Percentiles rank a stretch among this genome's conserved stretches.
Conservation (phyloP, 2,888 invertebrate genomes). For the Anticlea derivata region DNA sequence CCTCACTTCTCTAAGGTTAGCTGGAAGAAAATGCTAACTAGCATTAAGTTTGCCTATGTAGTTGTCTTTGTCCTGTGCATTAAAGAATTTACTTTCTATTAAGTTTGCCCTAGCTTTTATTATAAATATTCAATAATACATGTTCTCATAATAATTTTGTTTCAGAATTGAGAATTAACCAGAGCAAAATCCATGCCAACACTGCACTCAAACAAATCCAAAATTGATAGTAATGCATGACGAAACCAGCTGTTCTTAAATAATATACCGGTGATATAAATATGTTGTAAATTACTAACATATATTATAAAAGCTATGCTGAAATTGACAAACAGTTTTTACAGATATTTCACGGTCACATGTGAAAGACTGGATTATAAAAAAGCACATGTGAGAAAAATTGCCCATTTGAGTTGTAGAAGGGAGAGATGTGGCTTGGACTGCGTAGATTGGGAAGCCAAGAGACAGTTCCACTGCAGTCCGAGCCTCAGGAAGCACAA, state of each 20-base stretch:
- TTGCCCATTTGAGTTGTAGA: slow-evolving; percentile 54
- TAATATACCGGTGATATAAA: slow-evolving; percentile 44
- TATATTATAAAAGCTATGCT: slow-evolving; percentile 71
- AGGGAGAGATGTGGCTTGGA: slow-evolving; percentile 55
- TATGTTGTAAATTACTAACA: slow-evolving; percentile 53
- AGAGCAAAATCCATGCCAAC: slow-evolving; percentile 74
- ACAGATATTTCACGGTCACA: slow-evolving; percentile 69
- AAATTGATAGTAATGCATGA: slow-evolving; percentile 51
- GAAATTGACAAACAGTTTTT: slow-evolving; percentile 77
- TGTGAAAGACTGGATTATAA: slow-evolving; percentile 50
- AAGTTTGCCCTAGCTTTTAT: background rate
- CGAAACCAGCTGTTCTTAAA: slow-evolving; percentile 36
- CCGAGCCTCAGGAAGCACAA: slow-evolving; percentile 47
- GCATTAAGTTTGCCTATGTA: no score
- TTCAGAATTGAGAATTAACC: slow-evolving; percentile 58
- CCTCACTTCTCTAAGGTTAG: no score
- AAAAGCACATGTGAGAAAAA: slow-evolving; percentile 56
- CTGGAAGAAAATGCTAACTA: no score
- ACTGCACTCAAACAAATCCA: slow-evolving; percentile 39
- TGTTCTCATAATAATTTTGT: slow-evolving; percentile 46
- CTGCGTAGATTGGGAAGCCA: slow-evolving; percentile 23
- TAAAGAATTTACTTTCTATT: background rate
- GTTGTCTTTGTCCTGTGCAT: no score
- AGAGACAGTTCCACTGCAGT: slow-evolving; percentile 40
- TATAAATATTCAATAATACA: no score